phyloP scores from a whole-genome alignment of 2,888 invertebrate genomes.

The Erebia palarica region DNA sequence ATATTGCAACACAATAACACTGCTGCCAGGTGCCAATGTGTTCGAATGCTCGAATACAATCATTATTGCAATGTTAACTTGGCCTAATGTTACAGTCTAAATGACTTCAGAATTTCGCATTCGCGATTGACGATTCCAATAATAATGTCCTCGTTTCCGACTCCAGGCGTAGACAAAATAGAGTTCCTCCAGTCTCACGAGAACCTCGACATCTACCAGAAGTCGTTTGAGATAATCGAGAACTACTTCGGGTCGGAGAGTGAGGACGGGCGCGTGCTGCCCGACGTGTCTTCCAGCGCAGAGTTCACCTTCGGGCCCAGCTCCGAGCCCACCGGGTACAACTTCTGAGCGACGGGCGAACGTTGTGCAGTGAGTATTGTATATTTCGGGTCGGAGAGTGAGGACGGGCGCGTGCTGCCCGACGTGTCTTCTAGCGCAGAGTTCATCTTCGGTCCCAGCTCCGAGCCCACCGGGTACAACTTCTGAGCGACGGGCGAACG shows the following conservation, averaged over 20 bases:
- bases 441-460: conserved; percentile 87
- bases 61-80: too few relatives aligned
- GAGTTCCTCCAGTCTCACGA: conserved; percentile 98
- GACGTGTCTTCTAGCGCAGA: conserved; percentile 88
- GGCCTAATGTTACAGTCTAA: too few relatives aligned
- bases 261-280: conserved; percentile 91
- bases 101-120: too few relatives aligned
- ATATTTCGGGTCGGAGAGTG: conserved; percentile 93
- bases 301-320: conserved; percentile 89
- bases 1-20: too few relatives aligned
- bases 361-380: conserved; percentile 38
- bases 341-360: conserved; percentile 86
- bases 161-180: conserved; percentile 95
- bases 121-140: too few relatives aligned
- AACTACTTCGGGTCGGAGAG: conserved; percentile 97
- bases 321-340: conserved; percentile 89
- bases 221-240: conserved; percentile 98
- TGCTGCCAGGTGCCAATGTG: too few relatives aligned
- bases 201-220: conserved; percentile 98
- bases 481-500: conserved; percentile 84
- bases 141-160: too few relatives aligned
- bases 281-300: conserved; percentile 88
- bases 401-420: conserved; percentile 91
- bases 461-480: conserved; percentile 90
- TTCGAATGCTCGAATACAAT: too few relatives aligned